Conservation (phyloP, 2,113 vertebrate genomes). For the Rynchops niger region DNA sequence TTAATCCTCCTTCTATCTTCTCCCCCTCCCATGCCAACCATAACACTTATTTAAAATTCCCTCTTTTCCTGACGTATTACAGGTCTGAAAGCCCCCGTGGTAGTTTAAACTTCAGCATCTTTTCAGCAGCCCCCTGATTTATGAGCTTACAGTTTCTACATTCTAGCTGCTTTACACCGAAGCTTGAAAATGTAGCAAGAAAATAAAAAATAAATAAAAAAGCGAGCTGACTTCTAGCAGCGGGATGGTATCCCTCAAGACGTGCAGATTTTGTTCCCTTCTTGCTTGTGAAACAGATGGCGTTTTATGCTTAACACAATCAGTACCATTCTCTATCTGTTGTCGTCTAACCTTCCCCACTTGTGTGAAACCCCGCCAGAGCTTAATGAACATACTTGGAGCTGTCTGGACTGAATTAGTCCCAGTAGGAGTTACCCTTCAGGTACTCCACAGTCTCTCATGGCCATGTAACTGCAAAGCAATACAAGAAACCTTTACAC, state of each 20-base stretch:
- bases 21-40: constrained; percentile 18
- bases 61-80: constrained; percentile 24
- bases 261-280: constrained; percentile 31
- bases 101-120: constrained; percentile 36
- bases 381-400: constrained; percentile 91
- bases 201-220: constrained; percentile 29
- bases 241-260: constrained; percentile 29
- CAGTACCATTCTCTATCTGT: constrained; percentile 86
- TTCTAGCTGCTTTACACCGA: constrained; percentile 29
- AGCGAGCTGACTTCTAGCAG: constrained; percentile 15
- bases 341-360: constrained; percentile 88
- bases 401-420: constrained; percentile 93
- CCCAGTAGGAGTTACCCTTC: constrained; percentile 89
- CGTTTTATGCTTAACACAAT: constrained; percentile 91
- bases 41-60: constrained; percentile 45
- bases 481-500: constrained; percentile 75
- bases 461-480: constrained; percentile 59
- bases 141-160: constrained; percentile 23
- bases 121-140: constrained; percentile 58
- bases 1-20: constrained; percentile 25
- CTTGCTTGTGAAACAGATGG: constrained; percentile 86
- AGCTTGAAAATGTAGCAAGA: constrained; percentile 20
- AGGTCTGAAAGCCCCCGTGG: neutral
- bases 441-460: constrained; percentile 79
- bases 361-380: constrained; percentile 88